Conservation (phyloP, 64 coral and sea anemone species). For the Pocillopora verrucosa region DNA sequence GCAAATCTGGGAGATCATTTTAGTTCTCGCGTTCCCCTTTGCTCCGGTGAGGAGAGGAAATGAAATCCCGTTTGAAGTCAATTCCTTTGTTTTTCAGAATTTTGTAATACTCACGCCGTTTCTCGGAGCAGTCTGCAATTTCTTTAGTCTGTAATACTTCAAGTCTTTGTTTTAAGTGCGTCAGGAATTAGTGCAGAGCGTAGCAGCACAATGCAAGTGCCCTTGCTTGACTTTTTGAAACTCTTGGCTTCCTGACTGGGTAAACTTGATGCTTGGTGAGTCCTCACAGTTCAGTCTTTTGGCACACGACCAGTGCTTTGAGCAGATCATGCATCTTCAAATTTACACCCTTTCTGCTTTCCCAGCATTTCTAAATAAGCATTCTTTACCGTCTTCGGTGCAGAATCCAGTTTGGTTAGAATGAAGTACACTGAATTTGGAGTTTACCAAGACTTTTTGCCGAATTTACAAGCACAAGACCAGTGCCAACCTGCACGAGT, state of each 20-base stretch:
- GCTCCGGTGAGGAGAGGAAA: slow-evolving; percentile 57
- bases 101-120: slow-evolving; percentile 59
- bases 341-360: slow-evolving; percentile 53
- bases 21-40: slow-evolving; percentile 54
- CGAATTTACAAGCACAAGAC: slow-evolving; percentile 71
- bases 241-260: slow-evolving; percentile 32
- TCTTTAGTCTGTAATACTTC: slow-evolving; percentile 75
- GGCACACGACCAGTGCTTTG: slow-evolving; percentile 54
- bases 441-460: slow-evolving; percentile 67
- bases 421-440: slow-evolving; percentile 49
- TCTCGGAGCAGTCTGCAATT: slow-evolving; percentile 49
- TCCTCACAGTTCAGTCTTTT: slow-evolving; percentile 57
- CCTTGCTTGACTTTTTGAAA: slow-evolving; percentile 44
- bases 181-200: slow-evolving; percentile 62
- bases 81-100: slow-evolving; percentile 61
- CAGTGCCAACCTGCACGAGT: slow-evolving; percentile 34
- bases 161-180: slow-evolving; percentile 59
- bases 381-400: slow-evolving; percentile 23
- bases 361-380: slow-evolving; percentile 50
- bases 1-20: slow-evolving; percentile 65
- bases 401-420: slow-evolving; percentile 50
- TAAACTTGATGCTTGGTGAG: slow-evolving; percentile 65
- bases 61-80: slow-evolving; percentile 52
- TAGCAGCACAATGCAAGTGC: slow-evolving; percentile 71
- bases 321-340: slow-evolving; percentile 74